phyloP scores from a whole-genome alignment of 2,888 invertebrate genomes.

The Entomobrya multifasciata region DNA sequence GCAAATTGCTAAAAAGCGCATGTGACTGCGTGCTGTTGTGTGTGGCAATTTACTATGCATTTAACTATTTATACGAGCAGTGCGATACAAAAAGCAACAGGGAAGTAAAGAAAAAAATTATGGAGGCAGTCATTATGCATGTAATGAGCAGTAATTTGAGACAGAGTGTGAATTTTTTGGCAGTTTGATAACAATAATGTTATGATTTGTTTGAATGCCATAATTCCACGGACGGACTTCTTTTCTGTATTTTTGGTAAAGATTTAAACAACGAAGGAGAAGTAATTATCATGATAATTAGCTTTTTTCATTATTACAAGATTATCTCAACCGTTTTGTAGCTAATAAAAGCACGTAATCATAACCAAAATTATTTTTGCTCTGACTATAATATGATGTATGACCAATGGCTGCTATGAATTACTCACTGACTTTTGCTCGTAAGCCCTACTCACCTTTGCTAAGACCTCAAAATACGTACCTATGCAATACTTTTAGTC shows the following conservation, averaged over 20 bases:
- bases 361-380: constrained; percentile 47
- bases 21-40: constrained; percentile 25
- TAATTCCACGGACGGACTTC: constrained; percentile 62
- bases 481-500: no score
- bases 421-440: no score
- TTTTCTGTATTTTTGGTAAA: constrained; percentile 27
- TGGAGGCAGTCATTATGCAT: constrained; percentile 75
- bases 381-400: background rate
- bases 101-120: constrained; percentile 59
- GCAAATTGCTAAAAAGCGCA: constrained; percentile 7
- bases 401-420: background rate
- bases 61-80: no score
- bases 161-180: constrained; percentile 75
- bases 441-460: background rate
- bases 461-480: constrained; percentile 26
- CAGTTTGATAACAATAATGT: constrained; percentile 63
- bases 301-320: constrained; percentile 64
- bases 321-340: constrained; percentile 67
- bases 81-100: constrained; percentile 45
- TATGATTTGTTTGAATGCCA: constrained; percentile 70
- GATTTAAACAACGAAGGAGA: constrained; percentile 57
- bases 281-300: constrained; percentile 71
- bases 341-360: constrained; percentile 56
- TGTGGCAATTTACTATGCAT: constrained; percentile 35
- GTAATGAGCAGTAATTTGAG: constrained; percentile 77